phyloP scores from a whole-genome alignment of 2,113 vertebrate species.

The Lepisosteus osseus region DNA sequence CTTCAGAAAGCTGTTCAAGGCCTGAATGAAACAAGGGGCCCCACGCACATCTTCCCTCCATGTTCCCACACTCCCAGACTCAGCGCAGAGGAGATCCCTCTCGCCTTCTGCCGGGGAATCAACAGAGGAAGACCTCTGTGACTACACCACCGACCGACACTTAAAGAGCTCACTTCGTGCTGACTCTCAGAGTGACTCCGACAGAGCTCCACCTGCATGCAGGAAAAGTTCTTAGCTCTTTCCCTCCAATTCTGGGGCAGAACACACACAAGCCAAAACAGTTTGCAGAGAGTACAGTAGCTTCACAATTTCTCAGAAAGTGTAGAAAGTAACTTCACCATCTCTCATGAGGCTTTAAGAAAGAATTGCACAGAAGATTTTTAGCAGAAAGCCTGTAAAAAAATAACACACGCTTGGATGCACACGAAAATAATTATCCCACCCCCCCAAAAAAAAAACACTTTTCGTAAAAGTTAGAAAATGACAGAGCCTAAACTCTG shows the following conservation, averaged over 20 bases:
- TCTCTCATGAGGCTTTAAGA: no score
- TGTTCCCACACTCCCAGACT: neutral
- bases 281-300: no score
- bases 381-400: neutral
- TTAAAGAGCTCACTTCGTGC: neutral
- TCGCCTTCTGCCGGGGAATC: neutral
- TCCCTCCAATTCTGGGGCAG: no score
- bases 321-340: no score
- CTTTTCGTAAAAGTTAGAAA: neutral
- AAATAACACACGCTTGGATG: neutral
- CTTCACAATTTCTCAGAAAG: no score
- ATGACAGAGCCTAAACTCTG: neutral
- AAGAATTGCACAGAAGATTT: no score
- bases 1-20: constrained; percentile 16
- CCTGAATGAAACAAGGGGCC: neutral
- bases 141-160: neutral
- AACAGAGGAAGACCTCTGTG: neutral
- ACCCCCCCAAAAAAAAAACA: neutral
- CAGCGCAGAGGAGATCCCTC: neutral
- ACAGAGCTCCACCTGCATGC: no score
- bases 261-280: no score
- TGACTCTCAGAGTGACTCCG: no score
- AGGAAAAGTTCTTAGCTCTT: no score
- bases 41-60: constrained; percentile 3
- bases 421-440: neutral